A percentile compares a stretch with the other conserved stretches of the same genome.
Evolutionary conservation across 2,888 invertebrate genomes (phyloP).

Genomic region (Megalurothrips usitatus): DNA sequence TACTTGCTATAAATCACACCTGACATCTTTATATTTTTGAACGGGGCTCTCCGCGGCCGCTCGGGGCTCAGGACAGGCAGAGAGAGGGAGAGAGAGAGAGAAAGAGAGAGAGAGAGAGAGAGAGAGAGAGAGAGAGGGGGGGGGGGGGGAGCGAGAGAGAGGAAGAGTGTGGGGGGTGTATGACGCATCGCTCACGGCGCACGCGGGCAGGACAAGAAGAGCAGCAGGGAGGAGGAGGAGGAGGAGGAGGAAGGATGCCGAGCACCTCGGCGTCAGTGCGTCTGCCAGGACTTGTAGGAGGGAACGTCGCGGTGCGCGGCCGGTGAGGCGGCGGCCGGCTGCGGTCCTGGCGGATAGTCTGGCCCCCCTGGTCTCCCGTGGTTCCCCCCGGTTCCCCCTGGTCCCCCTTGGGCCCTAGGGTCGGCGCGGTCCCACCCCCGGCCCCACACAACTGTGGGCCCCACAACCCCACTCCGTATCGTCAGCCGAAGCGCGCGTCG

Average conservation of each 20-base stretch:
- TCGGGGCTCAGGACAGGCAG: no score
- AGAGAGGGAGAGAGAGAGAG: no score
- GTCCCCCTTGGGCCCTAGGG: no score
- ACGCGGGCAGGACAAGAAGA: background rate
- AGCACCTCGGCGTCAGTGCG: background rate
- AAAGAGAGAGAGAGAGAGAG: no score
- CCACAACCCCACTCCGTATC: no score
- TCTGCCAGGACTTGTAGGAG: background rate
- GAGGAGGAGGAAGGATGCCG: background rate
- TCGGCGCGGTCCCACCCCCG: no score
- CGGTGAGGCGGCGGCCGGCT: no score
- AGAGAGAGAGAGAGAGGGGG: background rate
- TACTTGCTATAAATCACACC: constrained; percentile 4
- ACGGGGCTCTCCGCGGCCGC: background rate
- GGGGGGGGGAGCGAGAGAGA: background rate
- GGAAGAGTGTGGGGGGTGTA: background rate
- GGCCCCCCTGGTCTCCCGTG: no score
- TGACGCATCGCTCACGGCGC: no score
- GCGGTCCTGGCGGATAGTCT: background rate
- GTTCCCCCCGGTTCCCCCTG: background rate
- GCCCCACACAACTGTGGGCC: no score
- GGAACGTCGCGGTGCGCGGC: no score
- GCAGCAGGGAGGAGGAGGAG: background rate
- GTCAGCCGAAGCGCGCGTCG: no score
- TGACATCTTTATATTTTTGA: constrained; percentile 19